Conservation (phyloP, 2,797 vertebrate genomes). For the Gambelia wislizenii region DNA sequence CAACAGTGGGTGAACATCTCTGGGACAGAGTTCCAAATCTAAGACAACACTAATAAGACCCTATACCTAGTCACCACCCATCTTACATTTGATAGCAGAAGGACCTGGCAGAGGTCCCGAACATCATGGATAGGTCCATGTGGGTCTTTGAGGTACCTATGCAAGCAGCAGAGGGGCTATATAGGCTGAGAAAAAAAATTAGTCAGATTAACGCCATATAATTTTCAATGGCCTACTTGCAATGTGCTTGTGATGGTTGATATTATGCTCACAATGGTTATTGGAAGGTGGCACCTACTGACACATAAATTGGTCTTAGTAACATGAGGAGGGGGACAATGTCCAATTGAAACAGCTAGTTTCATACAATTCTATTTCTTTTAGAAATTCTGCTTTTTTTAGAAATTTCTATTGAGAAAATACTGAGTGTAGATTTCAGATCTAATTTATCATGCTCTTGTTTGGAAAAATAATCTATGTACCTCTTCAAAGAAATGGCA, state of each 20-base stretch:
- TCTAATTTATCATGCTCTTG: background rate
- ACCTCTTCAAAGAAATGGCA: background rate
- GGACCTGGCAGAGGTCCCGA: too few relatives aligned
- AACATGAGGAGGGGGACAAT: background rate
- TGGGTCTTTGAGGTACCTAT: background rate
- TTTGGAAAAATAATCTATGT: background rate
- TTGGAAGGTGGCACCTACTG: background rate
- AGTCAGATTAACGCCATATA: background rate
- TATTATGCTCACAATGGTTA: slow-evolving; percentile 25
- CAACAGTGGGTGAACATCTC: background rate
- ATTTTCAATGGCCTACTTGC: background rate
- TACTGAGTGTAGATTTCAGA: background rate
- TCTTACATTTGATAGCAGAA: background rate
- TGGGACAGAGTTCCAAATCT: background rate
- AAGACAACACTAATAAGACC: background rate
- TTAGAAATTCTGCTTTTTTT: too few relatives aligned
- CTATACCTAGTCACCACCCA: background rate
- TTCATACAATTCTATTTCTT: too few relatives aligned
- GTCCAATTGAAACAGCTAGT: background rate
- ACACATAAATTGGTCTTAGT: background rate
- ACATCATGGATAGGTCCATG: background rate
- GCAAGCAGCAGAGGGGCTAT: background rate
- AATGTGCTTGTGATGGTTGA: slow-evolving; percentile 47
- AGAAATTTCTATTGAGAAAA: background rate
- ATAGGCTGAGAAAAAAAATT: background rate